phyloP scores from a whole-genome alignment of 2,888 invertebrate species.

The Clitarchus hookeri region DNA sequence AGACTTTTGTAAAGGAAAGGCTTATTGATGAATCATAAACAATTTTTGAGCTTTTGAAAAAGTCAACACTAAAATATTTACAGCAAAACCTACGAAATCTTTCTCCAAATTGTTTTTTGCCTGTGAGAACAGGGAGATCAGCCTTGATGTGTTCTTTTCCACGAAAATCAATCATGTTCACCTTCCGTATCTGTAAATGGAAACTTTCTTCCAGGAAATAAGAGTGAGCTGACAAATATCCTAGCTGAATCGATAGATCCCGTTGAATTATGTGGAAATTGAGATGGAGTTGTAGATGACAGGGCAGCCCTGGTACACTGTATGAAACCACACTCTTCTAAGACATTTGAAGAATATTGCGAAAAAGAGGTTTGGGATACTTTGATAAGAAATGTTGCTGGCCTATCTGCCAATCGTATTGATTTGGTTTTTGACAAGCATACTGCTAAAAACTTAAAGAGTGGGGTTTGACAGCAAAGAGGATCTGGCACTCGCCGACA shows the following conservation, averaged over 20 bases:
- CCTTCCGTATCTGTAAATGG: background rate
- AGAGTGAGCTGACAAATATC: conserved; percentile 11
- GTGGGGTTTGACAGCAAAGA: background rate
- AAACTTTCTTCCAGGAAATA: background rate
- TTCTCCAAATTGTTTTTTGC: conserved; percentile 16
- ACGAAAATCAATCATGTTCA: background rate
- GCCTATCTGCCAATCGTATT: too few relatives aligned
- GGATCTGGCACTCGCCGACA: conserved; percentile 11
- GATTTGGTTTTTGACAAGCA: background rate
- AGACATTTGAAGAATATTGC: background rate
- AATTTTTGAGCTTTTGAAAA: background rate
- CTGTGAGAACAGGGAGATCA: background rate
- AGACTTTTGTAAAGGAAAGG: background rate
- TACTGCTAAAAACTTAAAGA: background rate
- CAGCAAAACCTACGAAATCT: background rate
- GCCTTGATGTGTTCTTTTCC: background rate
- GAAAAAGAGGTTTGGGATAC: background rate
- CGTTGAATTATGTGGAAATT: background rate
- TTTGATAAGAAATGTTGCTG: background rate
- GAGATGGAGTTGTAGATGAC: background rate
- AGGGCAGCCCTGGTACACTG: background rate
- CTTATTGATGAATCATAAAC: conserved; percentile 3
- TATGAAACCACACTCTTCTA: conserved; percentile 3
- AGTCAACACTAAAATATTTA: conserved; percentile 1
- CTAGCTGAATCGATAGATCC: background rate